Base-by-base conservation (phyloP, 2,797 vertebrate genomes). In the Hephaestus fuliginosus region DNA sequence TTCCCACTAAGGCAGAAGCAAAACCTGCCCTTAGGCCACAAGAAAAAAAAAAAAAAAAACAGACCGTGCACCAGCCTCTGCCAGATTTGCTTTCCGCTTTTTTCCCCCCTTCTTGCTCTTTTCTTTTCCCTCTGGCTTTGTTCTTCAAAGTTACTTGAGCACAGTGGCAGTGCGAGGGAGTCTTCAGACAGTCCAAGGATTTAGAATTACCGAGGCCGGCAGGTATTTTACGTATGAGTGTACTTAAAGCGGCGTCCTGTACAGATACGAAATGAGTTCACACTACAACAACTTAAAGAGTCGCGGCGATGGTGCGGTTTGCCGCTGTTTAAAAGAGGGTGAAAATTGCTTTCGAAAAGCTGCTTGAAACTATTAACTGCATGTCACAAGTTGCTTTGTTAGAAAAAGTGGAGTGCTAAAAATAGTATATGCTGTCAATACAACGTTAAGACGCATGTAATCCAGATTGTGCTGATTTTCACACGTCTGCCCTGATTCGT, bases 141-240 rank as follows among this genome's bases (percentile, higher is more conserved):
- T 93, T 95, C 94, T 95, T 94, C 91, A 93, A 93, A 93, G 92
- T 84, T 90, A 90, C 80, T 87, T 78, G 79, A 91, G 90, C 89
- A 76, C 82, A 86, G 86, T 85, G 83, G 90, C 87, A 64, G 79
- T 77, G 81, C 58, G 77, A 75, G 73, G 77, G 76, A 89, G 84
- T 76, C 82, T 73, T 76, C 83, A 86, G 84, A 80, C 81, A 80
- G 81, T 75, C 84, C 70, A 64, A 75, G 74, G 77, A 89, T 88
- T 88, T 81, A 78, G 52, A 83, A 83, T 89, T 88, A 79, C 88
- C 72, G 76, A 82, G 82, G 81, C 82, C 83, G 84, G 77, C 74
- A 79, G 78, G 85, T 85, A 80, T 86, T 86, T 78, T 63, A 74
- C 30, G 39, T 82, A n/a, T 2, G 60, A 46, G 78, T 73, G 71